A percentile compares a stretch with the other conserved stretches of the same genome.
These are phyloP conservation scores for Ariolimax columbianus DNA, from an alignment of 2,888 invertebrate genomes.

Conservation along the genomic window DNA sequence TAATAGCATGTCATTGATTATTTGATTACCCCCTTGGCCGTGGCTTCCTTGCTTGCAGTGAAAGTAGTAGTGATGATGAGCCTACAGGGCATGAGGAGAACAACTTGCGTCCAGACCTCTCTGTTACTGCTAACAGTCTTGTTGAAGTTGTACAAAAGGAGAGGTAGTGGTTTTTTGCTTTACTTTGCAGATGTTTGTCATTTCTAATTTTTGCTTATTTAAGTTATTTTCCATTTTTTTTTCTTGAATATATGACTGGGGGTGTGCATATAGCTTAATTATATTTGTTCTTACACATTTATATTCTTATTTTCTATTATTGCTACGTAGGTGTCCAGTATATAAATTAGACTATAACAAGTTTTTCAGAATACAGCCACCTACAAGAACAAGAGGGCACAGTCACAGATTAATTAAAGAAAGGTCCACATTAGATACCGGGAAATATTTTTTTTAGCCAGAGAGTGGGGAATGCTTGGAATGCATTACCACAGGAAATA, in stretches of 20 bases:
- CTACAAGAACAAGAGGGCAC: too few relatives aligned
- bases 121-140: conserved; percentile 18
- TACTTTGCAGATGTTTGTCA: neutral
- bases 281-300: too few relatives aligned
- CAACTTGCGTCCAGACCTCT: conserved; percentile 30
- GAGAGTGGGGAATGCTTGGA: too few relatives aligned
- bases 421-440: too few relatives aligned
- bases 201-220: neutral
- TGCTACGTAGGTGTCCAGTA: too few relatives aligned
- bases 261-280: too few relatives aligned
- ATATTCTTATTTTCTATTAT: too few relatives aligned
- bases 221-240: neutral
- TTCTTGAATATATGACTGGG: neutral
- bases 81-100: conserved; percentile 3
- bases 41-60: conserved; percentile 37
- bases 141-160: conserved; percentile 20
- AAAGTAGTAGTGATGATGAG: conserved; percentile 40
- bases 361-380: too few relatives aligned
- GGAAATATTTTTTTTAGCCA: too few relatives aligned
- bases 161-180: conserved; percentile 22
- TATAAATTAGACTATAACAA: too few relatives aligned
- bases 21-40: neutral
- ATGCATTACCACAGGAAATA: too few relatives aligned
- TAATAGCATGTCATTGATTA: neutral
- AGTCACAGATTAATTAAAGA: too few relatives aligned